Base-by-base conservation (phyloP, 2,113 vertebrate genomes). In the Heterocephalus glaber region DNA sequence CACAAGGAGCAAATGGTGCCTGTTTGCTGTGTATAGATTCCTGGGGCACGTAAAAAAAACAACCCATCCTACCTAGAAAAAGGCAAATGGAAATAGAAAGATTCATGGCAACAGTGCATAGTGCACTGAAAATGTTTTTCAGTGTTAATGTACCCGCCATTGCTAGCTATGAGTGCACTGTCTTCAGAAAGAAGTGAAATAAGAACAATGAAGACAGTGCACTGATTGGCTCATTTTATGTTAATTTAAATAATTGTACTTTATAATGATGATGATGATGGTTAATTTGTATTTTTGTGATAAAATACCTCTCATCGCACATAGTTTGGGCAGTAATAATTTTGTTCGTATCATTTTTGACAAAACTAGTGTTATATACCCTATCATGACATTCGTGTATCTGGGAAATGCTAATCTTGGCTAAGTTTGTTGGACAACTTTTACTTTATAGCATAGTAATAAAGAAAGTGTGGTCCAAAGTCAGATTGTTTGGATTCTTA, bases 11-110 rank as follows among this genome's bases (percentile, higher is more conserved):
- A 90, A 90, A 95, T 22, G 85, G 72, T 74, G 56, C 56, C 85
- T 72, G 80, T 95, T 90, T 90, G 76, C 77, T 85, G 38, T 61
- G 8, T 61, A 66, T 38, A 56, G 61, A 84, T 49, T 96, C 82
- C 14, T 30, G 61, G 72, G 66, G 82, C 44, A 96, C 82, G 41
- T 77, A 94, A 65, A 90, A 92, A n/a, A n/a, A n/a, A n/a, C n/a
- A n/a, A 66, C 58, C 38, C 44, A 90, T 77, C 41, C 44, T 28
- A 76, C 35, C 61, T 89, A 86, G 63, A 84, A 87, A 52, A 28
- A 91, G 38, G 96, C 70, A 95, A 96, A 90, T 70, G 70, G 66
- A 94, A 94, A 96, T 17, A 44, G 85, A 92, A 95, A 87, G 26
- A 35, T 70, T 92, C 95, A 49, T 56, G 70, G 17, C 38, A 85